Conservation (phyloP, 2,888 invertebrate genomes). For the Perdita meconis region DNA sequence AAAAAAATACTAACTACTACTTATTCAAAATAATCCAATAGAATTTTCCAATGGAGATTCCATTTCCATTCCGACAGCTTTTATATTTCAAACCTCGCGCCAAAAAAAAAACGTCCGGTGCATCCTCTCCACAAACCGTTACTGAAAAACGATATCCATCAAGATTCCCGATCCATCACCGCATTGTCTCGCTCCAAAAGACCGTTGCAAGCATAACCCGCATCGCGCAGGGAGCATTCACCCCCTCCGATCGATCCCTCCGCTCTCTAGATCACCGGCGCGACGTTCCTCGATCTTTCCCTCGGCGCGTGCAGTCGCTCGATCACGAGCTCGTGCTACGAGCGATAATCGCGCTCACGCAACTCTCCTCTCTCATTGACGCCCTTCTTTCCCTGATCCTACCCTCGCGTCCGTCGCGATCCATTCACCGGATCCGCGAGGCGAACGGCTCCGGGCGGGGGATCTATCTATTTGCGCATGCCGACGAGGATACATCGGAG, state of each 20-base stretch:
- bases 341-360: constrained; percentile 69
- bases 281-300: too few species aligned
- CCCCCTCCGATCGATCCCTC: too few species aligned
- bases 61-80: too few species aligned
- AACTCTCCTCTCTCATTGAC: constrained; percentile 73
- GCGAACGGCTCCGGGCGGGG: constrained; percentile 42
- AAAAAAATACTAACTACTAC: too few species aligned
- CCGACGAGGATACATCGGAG: constrained; percentile 46
- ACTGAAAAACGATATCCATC: constrained; percentile 1
- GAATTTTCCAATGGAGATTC: too few species aligned
- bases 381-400: constrained; percentile 58
- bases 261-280: too few species aligned
- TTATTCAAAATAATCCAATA: too few species aligned
- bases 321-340: constrained; percentile 35
- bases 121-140: too few species aligned
- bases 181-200: constrained; percentile 25
- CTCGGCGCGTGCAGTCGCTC: background rate
- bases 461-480: constrained; percentile 79
- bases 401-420: constrained; percentile 66
- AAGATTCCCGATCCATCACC: constrained; percentile 9
- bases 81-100: too few species aligned
- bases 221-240: too few species aligned
- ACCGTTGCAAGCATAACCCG: too few species aligned
- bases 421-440: constrained; percentile 76
- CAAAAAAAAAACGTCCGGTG: too few species aligned